These are phyloP conservation scores for Siniperca chuatsi DNA, from an alignment of 2,113 vertebrate genomes.

Conservation along the genomic window DNA sequence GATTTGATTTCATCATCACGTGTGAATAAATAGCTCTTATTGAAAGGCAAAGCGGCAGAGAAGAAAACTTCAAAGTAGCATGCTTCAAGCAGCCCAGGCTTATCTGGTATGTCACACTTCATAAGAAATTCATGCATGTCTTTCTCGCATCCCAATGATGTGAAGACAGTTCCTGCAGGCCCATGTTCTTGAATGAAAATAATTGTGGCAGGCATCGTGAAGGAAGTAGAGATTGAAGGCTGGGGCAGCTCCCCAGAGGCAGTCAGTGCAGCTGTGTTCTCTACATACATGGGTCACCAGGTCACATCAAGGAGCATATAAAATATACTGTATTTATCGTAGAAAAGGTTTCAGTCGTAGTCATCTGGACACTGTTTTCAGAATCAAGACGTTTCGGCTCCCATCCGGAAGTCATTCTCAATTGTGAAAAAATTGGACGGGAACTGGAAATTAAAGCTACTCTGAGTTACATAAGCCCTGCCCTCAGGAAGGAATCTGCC, in stretches of 20 bases:
- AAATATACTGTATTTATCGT: too few species aligned
- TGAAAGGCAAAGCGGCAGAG: slow-evolving; percentile 57
- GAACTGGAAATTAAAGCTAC: too few species aligned
- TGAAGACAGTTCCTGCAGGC: slow-evolving; percentile 54
- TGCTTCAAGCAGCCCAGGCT: slow-evolving; percentile 65
- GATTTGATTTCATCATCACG: slow-evolving; percentile 45
- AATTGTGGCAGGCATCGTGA: slow-evolving; percentile 53
- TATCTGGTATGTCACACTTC: slow-evolving; percentile 70
- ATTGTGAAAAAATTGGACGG: too few species aligned
- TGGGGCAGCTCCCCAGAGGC: background rate
- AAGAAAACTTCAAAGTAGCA: slow-evolving; percentile 72
- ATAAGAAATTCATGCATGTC: slow-evolving; percentile 75
- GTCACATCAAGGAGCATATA: background rate
- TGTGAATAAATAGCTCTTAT: slow-evolving; percentile 68
- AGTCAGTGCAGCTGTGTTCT: slow-evolving; percentile 9
- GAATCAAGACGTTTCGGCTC: too few species aligned
- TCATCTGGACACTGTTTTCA: too few species aligned
- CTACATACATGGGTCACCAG: background rate
- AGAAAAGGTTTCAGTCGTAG: too few species aligned
- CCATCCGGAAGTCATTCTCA: too few species aligned
- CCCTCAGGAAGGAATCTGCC: too few species aligned
- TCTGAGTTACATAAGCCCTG: too few species aligned
- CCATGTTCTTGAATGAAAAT: slow-evolving; percentile 62
- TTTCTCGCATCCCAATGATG: slow-evolving; percentile 47
- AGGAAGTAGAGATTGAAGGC: slow-evolving; percentile 29